Evolutionary conservation across 2,113 vertebrate genomes (phyloP).

Genomic region (Brevimyrus niger): DNA sequence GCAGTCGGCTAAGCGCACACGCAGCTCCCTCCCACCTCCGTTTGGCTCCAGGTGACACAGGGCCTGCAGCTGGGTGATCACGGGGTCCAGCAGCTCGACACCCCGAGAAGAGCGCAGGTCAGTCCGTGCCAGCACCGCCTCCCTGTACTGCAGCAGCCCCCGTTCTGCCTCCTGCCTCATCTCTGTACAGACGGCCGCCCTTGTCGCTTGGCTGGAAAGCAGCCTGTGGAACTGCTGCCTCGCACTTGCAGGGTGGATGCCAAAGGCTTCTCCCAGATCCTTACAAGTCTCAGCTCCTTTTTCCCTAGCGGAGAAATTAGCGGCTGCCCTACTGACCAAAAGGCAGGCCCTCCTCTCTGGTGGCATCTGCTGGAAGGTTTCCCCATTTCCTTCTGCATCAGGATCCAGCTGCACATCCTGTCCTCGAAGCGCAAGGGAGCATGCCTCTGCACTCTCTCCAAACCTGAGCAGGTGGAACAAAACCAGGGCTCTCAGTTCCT

Average conservation of each 20-base stretch:
- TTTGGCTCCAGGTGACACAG: constrained; percentile 68
- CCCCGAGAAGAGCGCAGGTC: constrained; percentile 68
- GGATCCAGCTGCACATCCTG: neutral
- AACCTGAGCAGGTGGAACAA: constrained; percentile 58
- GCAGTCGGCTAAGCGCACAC: constrained; percentile 76
- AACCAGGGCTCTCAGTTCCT: constrained; percentile 51
- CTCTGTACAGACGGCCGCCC: constrained; percentile 42
- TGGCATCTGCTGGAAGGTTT: neutral
- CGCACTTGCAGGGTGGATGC: constrained; percentile 56
- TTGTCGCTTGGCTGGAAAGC: constrained; percentile 56
- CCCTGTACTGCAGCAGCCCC: constrained; percentile 66
- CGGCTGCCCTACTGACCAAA: constrained; percentile 68
- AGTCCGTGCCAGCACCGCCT: constrained; percentile 57
- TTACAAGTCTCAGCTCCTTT: constrained; percentile 49
- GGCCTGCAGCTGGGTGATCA: constrained; percentile 61
- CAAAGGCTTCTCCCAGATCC: constrained; percentile 74
- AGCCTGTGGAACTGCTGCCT: constrained; percentile 58
- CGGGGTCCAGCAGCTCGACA: constrained; percentile 69
- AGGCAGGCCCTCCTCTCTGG: constrained; percentile 49
- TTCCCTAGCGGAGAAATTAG: constrained; percentile 62
- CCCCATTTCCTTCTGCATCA: constrained; percentile 27
- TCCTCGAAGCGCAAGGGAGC: constrained; percentile 51
- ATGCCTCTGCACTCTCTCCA: constrained; percentile 61
- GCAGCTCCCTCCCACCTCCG: constrained; percentile 60
- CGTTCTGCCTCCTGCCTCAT: constrained; percentile 62